These are phyloP conservation scores for Littorina saxatilis DNA, from an alignment of 1,140 invertebrate species.

Conservation along the genomic window DNA sequence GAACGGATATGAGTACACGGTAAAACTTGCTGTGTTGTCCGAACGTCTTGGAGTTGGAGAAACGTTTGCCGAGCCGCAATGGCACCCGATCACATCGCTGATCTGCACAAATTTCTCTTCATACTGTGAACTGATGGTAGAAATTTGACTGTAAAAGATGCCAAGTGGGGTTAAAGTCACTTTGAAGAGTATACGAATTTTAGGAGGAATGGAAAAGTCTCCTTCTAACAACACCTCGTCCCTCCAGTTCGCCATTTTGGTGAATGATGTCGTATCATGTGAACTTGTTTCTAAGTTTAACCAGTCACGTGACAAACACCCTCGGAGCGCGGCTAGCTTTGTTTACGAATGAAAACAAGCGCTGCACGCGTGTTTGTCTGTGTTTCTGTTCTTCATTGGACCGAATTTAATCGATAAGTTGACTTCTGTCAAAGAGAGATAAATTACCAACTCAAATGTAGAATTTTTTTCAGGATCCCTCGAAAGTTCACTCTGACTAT, in stretches of 20 bases:
- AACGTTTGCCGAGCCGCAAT: conserved; percentile 28
- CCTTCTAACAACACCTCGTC: conserved; percentile 44
- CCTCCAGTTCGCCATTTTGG: conserved; percentile 53
- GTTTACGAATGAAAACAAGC: too few species aligned
- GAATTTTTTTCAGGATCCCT: too few species aligned
- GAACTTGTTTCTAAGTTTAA: conserved; percentile 12
- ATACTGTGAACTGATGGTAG: conserved; percentile 2
- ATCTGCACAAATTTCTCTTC: conserved; percentile 45
- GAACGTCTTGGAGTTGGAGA: not conserved
- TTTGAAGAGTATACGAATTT: conserved; percentile 50
- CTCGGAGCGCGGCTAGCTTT: too few species aligned
- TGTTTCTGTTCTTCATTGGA: too few species aligned
- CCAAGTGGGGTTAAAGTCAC: conserved; percentile 51
- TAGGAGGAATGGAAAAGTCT: conserved; percentile 59
- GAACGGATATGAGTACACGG: conserved; percentile 89
- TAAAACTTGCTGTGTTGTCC: conserved; percentile 78
- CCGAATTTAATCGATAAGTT: too few species aligned
- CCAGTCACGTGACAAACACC: conserved; percentile 5
- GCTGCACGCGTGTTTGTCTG: too few species aligned
- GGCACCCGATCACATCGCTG: conserved; percentile 72
- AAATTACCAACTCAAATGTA: too few species aligned
- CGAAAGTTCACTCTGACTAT: too few species aligned
- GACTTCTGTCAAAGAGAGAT: too few species aligned
- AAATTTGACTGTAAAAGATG: conserved; percentile 45
- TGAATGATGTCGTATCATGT: conserved; percentile 22